Conservation (phyloP, 2,113 vertebrate species). For the Edolisoma coerulescens region DNA sequence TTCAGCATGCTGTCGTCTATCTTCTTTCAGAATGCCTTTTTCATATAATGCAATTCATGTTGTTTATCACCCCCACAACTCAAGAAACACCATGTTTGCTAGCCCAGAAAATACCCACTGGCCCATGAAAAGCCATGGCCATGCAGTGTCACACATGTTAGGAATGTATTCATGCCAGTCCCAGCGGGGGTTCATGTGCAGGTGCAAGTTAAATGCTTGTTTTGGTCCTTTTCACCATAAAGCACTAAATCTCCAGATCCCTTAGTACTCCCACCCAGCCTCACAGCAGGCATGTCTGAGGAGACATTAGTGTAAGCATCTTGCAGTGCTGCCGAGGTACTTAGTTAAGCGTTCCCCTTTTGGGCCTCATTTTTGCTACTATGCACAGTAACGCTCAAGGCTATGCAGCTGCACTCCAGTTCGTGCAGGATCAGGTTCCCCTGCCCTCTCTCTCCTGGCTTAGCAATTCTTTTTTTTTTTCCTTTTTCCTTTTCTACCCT, state of each 20-base stretch:
- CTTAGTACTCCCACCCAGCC: conserved; percentile 20
- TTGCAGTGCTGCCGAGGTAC: neutral
- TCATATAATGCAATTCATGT: neutral
- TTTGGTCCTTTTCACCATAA: neutral
- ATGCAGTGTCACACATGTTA: neutral
- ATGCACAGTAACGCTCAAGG: conserved; percentile 33
- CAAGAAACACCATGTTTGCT: neutral
- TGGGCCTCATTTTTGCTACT: conserved; percentile 57
- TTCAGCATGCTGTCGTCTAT: neutral
- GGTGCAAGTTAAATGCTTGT: neutral
- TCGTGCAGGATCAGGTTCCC: conserved; percentile 62
- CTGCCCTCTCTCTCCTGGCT: conserved; percentile 54
- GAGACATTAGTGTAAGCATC: conserved; percentile 7
- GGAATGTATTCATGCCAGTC: neutral
- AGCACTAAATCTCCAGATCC: neutral
- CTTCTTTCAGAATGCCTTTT: neutral
- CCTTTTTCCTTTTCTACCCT: neutral
- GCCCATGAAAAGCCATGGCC: neutral
- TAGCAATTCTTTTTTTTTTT: neutral
- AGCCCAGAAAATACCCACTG: neutral
- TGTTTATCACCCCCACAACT: neutral
- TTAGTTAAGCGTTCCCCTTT: conserved; percentile 25
- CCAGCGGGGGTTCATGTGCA: neutral
- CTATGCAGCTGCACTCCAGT: conserved; percentile 59
- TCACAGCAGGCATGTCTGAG: conserved; percentile 17